A percentile compares a stretch with the other conserved stretches of the same genome.
Conservation (phyloP, 2,888 invertebrate genomes). For the Aethes cnicana region DNA sequence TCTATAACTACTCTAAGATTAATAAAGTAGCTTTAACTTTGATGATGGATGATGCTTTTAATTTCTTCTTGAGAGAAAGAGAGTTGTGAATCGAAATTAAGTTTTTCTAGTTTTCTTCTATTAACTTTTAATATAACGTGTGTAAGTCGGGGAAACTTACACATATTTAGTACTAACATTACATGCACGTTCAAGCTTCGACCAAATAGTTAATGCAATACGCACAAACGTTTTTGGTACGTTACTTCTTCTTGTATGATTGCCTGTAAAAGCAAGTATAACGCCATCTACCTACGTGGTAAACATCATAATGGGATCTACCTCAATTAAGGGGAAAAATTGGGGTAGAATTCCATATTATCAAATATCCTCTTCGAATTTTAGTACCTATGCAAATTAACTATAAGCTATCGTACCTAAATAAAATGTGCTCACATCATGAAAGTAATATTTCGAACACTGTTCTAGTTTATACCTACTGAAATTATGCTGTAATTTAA, state of each 20-base stretch:
- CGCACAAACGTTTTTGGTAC: slow-evolving; percentile 64
- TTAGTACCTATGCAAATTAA: slow-evolving; percentile 52
- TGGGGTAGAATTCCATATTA: slow-evolving; percentile 60
- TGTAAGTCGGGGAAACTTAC: slow-evolving; percentile 81
- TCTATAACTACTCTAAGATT: slow-evolving; percentile 40
- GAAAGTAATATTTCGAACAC: slow-evolving; percentile 74
- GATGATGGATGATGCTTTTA: slow-evolving; percentile 52
- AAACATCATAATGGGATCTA: slow-evolving; percentile 54
- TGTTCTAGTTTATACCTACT: slow-evolving; percentile 75
- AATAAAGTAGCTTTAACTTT: slow-evolving; percentile 62
- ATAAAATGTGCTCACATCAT: slow-evolving; percentile 72
- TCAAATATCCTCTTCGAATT: slow-evolving; percentile 44
- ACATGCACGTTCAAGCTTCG: slow-evolving; percentile 69
- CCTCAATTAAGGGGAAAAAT: slow-evolving; percentile 80
- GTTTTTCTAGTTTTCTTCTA: slow-evolving; percentile 42
- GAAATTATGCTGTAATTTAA: slow-evolving; percentile 78
- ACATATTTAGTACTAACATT: slow-evolving; percentile 62
- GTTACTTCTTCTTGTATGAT: slow-evolving; percentile 38
- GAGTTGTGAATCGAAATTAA: slow-evolving; percentile 69
- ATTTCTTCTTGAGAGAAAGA: slow-evolving; percentile 56
- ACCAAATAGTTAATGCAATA: slow-evolving; percentile 61
- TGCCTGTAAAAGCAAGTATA: slow-evolving; percentile 40
- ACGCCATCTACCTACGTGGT: slow-evolving; percentile 40
- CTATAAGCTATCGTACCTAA: slow-evolving; percentile 60
- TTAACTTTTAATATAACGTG: slow-evolving; percentile 48